Evolutionary conservation across 2,113 vertebrate genomes (phyloP), one percentile per base, ranked within the genome.

Genomic region (Corythaeola cristata): DNA sequence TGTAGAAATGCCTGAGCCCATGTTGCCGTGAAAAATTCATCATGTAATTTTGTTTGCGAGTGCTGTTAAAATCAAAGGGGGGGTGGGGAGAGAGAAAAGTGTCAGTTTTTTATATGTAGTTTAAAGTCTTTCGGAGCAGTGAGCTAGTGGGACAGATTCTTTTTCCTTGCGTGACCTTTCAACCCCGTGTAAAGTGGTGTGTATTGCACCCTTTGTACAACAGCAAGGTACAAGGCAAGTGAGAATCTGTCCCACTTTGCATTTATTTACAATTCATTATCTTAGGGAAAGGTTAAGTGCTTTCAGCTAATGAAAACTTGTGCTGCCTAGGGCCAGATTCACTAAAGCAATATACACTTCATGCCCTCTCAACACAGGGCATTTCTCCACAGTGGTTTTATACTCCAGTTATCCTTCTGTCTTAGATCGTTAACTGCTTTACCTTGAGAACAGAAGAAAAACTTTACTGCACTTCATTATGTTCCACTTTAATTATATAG

Each of bases 31-130:
- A 99, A 99, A 99, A 99, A 99, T 99, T 99, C 99, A 99, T 99
- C 99, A 99, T 99, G 98, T 99, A 99, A 99, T 99, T 99, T 98
- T 99, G 99, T 98, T 99, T 99, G 91, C 99, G 99, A 97, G 99
- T 99, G 98, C 99, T 99, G 98, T 97, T 91, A 90, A 98, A 96
- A 98, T 92, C 96, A 97, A 98, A 88, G 96, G 88, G 50, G 55
- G 69, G 85, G 18, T 80, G 47, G 69, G 41, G 41, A 44, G 39
- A 94, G 83, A 89, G 90, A 93, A 95, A 71, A 86, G 81, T 45
- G 98, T 98, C 97, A 97, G 85, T 75, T 76, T 92, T 93, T 74
- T 62, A 79, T 50, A 80, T 8, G 5, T 28, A 73, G 11, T 69
- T 32, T 39, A 52, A 86, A 53, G 44, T 73, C 37, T 41, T 73